phyloP scores from a whole-genome alignment of 2,113 vertebrate species.

The Myotis yumanensis region DNA sequence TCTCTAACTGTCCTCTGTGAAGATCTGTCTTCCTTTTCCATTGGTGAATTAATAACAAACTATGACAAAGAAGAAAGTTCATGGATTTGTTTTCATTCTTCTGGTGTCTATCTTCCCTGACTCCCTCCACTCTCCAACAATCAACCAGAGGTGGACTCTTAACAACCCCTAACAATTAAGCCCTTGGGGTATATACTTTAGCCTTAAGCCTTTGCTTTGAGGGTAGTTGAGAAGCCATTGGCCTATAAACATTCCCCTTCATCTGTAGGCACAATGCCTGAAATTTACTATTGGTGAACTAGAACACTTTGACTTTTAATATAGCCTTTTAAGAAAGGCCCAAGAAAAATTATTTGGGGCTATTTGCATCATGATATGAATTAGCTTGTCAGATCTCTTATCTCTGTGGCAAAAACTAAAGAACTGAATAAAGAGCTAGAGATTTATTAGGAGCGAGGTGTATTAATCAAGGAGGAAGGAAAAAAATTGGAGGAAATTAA shows the following conservation, averaged over 20 bases:
- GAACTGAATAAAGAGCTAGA: too few relatives aligned
- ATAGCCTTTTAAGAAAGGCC: too few relatives aligned
- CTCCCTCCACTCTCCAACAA: too few relatives aligned
- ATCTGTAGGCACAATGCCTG: not conserved
- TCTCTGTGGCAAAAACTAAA: too few relatives aligned
- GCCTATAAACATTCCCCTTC: accelerated
- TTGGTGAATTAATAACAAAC: not conserved
- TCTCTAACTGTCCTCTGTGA: not conserved
- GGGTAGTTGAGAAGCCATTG: not conserved
- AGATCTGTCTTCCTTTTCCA: not conserved
- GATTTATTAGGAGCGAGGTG: too few relatives aligned
- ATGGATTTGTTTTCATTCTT: not conserved
- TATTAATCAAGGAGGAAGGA: too few relatives aligned
- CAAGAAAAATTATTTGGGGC: too few relatives aligned
- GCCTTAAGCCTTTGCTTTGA: too few relatives aligned
- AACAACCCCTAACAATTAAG: not conserved
- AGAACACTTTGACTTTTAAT: not conserved
- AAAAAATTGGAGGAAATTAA: too few relatives aligned
- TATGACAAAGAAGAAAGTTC: not conserved
- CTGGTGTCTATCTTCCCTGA: not conserved
- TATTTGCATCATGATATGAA: too few relatives aligned
- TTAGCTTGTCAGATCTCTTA: too few relatives aligned
- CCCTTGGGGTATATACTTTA: accelerated
- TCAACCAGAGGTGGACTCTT: not conserved
- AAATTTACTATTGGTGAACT: not conserved